Evolutionary conservation across 2,888 invertebrate genomes (phyloP), one percentile per base, ranked within the genome.

Genomic region (Brachynemurus nebulosus): DNA sequence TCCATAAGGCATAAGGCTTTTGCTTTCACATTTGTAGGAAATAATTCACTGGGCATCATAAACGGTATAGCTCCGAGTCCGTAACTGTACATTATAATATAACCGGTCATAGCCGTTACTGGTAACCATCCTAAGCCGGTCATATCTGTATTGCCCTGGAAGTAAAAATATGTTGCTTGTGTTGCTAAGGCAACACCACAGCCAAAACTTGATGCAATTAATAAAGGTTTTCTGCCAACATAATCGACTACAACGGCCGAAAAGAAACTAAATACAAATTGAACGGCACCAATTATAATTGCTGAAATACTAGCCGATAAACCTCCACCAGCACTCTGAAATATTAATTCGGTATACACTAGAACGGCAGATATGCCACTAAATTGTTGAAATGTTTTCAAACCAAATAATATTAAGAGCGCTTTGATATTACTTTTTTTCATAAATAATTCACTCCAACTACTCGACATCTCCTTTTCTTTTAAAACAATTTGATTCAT

Each of bases 371-470:
- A 56, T 4, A 63, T 52, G 4, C 63, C 63, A 34, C 59, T 59
- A 49, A 62, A 61, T 42, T 63, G 63, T 1, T 63, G 54, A 3
- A 62, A 50, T 17, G 60, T 17, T 38, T 63, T 63, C 0, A 63
- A 51, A 1, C 62, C 63, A 19, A 61, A 27, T 18, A 44, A 16
- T 65, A 82, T 74, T 53, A 70, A 65, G 54, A 79, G 65, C 1
- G 80, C 80, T 61, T 71, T 72, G 50, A 73, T 68, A 53, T 74
- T 75, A 2, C 71, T 72, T 9, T 68, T 65, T 50, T 72, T 70
- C 11, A 66, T 66, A 38, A 76, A 55, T 23, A 77, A 57, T 55
- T 76, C 74, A 42, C 60, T 54, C 65, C 70, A 68, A 1, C 67
- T 62, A 12, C 69, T 70, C 54, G 58, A 62, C 52, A 71, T 70